Percentiles rank a stretch among this genome's conserved stretches.
Evolutionary conservation across 2,113 vertebrate genomes (phyloP).

Genomic region (Gymnocephalus cernua): DNA sequence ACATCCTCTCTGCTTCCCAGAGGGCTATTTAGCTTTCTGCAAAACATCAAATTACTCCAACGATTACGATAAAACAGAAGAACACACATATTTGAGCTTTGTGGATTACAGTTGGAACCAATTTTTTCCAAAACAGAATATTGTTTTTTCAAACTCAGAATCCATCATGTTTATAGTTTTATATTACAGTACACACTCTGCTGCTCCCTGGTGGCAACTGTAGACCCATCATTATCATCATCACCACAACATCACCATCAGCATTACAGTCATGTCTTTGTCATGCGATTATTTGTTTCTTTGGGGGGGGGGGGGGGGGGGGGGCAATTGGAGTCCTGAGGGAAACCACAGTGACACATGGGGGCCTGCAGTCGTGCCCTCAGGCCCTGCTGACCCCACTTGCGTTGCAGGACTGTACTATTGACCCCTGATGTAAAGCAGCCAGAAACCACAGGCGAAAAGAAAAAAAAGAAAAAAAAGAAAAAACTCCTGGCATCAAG

Average conservation of each 20-base stretch:
- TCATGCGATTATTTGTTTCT: constrained; percentile 29
- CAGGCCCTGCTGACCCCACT: constrained; percentile 34
- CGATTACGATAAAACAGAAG: constrained; percentile 38
- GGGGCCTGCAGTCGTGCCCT: constrained; percentile 4
- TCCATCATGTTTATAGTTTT: constrained; percentile 27
- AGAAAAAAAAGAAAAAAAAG: background rate
- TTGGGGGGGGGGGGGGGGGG: too few relatives aligned
- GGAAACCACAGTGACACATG: constrained; percentile 16
- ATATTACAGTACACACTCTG: constrained; percentile 56
- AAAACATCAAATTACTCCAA: constrained; percentile 49
- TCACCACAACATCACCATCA: constrained; percentile 23
- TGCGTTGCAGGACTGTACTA: constrained; percentile 58
- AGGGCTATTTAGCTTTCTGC: constrained; percentile 51
- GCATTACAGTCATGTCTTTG: constrained; percentile 43
- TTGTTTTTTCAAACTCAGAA: constrained; percentile 12
- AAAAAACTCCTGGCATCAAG: constrained; percentile 63
- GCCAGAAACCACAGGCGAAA: constrained; percentile 49
- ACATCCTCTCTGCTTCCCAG: constrained; percentile 47
- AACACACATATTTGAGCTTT: constrained; percentile 32
- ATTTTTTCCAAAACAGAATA: constrained; percentile 27
- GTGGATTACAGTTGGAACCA: constrained; percentile 11
- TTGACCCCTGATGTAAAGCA: constrained; percentile 68
- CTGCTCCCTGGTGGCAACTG: constrained; percentile 81
- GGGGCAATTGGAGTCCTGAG: background rate
- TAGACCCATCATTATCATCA: constrained; percentile 26